phyloP scores from a whole-genome alignment of 2,797 vertebrate species.

The Ctenochaetus hawaiiensis region DNA sequence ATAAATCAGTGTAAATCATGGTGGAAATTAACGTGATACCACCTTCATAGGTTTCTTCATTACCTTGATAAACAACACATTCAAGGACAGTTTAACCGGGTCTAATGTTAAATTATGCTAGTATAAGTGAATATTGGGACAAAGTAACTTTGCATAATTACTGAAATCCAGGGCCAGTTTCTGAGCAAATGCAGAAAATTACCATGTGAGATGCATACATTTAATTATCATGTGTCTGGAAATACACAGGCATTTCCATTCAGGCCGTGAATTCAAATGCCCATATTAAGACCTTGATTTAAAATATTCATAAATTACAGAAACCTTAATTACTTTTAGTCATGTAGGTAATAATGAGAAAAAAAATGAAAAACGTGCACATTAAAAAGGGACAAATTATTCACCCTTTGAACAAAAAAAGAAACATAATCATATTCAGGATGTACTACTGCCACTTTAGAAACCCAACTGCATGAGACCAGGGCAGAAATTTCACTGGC shows the following conservation, averaged over 20 bases:
- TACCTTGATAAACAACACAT: conserved; percentile 1
- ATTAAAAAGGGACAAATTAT: conserved; percentile 29
- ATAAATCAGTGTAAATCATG: too few species aligned
- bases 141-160: conserved; percentile 33
- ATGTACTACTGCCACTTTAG: conserved; percentile 13
- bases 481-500: too few species aligned
- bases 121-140: background rate
- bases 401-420: background rate
- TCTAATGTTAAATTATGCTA: conserved; percentile 1
- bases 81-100: conserved; percentile 13
- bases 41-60: background rate
- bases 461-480: too few species aligned
- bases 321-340: conserved; percentile 46
- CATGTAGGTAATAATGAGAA: conserved; percentile 38
- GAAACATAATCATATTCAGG: background rate
- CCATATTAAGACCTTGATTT: conserved; percentile 1
- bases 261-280: conserved; percentile 5
- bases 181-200: conserved; percentile 18
- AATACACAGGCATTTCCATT: background rate
- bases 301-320: conserved; percentile 31
- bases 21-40: background rate
- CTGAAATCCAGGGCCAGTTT: conserved; percentile 18
- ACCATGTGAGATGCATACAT: conserved; percentile 23
- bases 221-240: conserved; percentile 24
- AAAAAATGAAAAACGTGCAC: conserved; percentile 25